Conservation (phyloP, 2,797 vertebrate species). For the Enteromius fasciolatus region DNA sequence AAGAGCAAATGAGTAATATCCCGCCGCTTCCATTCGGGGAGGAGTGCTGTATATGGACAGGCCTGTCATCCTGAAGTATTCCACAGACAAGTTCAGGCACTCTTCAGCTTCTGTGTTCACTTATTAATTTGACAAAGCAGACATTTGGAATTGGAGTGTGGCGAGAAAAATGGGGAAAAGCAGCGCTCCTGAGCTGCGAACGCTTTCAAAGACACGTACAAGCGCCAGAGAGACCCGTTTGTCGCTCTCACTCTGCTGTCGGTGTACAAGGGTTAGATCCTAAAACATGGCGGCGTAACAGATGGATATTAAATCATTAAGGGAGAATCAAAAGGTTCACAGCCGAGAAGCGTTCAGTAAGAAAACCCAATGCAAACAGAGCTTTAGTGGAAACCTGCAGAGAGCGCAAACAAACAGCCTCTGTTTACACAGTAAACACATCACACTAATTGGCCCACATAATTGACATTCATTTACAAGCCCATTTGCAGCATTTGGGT, state of each 20-base stretch:
- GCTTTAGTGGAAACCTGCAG: slow-evolving; percentile 57
- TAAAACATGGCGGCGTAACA: slow-evolving; percentile 29
- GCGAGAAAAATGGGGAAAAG: slow-evolving; percentile 23
- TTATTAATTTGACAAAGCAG: slow-evolving; percentile 63
- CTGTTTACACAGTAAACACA: slow-evolving; percentile 68
- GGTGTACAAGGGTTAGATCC: slow-evolving; percentile 28
- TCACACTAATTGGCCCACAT: slow-evolving; percentile 61
- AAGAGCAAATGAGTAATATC: slow-evolving; percentile 36
- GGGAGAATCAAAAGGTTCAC: slow-evolving; percentile 43
- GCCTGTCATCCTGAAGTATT: slow-evolving; percentile 39
- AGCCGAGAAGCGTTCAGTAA: slow-evolving; percentile 49
- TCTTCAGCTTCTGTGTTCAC: slow-evolving; percentile 62
- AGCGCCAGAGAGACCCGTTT: slow-evolving; percentile 33
- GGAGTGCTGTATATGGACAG: slow-evolving; percentile 30
- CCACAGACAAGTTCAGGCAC: slow-evolving; percentile 71
- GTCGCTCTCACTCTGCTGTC: slow-evolving; percentile 4
- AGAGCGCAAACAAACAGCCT: slow-evolving; percentile 62
- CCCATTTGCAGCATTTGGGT: slow-evolving; percentile 59
- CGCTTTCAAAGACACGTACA: slow-evolving; percentile 44
- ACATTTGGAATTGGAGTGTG: slow-evolving; percentile 54
- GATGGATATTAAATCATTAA: slow-evolving; percentile 51
- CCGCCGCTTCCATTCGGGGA: slow-evolving; percentile 37
- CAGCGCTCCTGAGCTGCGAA: slow-evolving; percentile 24
- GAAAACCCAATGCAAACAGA: slow-evolving; percentile 41
- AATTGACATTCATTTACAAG: slow-evolving; percentile 61